Evolutionary conservation across 2,797 vertebrate species (phyloP), one percentile per base, ranked within the genome.

Genomic region (Platyrinchus mystaceus): DNA sequence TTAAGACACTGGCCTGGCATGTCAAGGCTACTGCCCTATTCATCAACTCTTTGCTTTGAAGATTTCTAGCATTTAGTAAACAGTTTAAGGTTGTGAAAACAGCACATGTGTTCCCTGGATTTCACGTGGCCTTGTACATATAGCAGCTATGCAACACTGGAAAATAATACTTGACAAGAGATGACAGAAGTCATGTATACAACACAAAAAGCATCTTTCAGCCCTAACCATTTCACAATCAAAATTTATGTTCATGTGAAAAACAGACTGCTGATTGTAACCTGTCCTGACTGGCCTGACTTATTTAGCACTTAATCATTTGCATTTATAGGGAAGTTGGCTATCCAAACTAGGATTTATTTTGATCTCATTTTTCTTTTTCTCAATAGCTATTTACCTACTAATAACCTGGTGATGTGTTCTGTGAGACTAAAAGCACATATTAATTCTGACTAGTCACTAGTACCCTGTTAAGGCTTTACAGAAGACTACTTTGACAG

Each of bases 1-100:
- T 95, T 93, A 95, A 91, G 80, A 82, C 89, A 84, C 9, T 32
- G 23, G 70, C 80, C 76, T 1, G 0, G 79, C 56, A 63, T 19
- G 67, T 93, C 95, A 96, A 94, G 95, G 89, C 63, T 64, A 90
- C 63, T 60, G 83, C 89, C 73, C 89, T 79, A 88, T 95, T 91
- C 63, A 91, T 94, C 91, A 94, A 58, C 36, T 64, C 67, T 59
- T 76, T 64, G 69, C 91, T 95, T 95, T 94, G 74, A 96, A 96
- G 89, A 90, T 87, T 84, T 87, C 56, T 23, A 91, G 80, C 64
- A 93, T 94, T 95, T 74, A 94, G 87, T 91, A 90, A 96, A 94
- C 89, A 94, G 37, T 94, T 87, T 36, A 89, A 55, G 37, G 62
- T 24, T 87, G 86, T 89, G 94, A 89, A 96, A 97, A 94, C 73